Base-by-base conservation (phyloP, 2,797 vertebrate species). In the Tauraco hartlaubi region DNA sequence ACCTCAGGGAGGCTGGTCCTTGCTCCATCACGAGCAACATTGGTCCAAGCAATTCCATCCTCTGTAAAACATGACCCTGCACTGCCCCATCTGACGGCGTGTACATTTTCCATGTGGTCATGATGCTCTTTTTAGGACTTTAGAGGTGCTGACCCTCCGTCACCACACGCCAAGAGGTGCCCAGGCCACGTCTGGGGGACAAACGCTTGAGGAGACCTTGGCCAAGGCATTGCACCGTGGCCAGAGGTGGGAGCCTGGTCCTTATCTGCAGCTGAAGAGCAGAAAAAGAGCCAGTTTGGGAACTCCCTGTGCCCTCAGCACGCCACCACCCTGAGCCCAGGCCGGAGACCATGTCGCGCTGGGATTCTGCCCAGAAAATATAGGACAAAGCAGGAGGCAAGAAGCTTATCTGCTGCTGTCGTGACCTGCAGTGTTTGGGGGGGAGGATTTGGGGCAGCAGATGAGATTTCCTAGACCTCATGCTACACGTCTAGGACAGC, bases 401-500 rank as follows among this genome's bases (percentile, higher is more conserved):
- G 55, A 79, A 68, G 72, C 54, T 68, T 90, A 59, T 49, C 74
- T 79, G 82, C 35, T 61, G 63, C 51, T 83, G 46, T 48, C 8
- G 0, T 61, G 62, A 76, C 29, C 82, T 91, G 26, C 35, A 29
- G 75, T 22, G 26, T 55, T 85, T 88, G 58, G 17, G 55, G 54
- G 56, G n/a, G 3, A 89, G 67, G 68, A 91, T 83, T 22, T 92
- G 78, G 82, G 79, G 63, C 37, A 85, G 61, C 89, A 95, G 79
- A 78, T 79, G 66, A 64, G 58, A 83, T 55, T 90, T 92, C 51
- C 92, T 26, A 62, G 93, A 63, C 79, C 52, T 78, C 1, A 1
- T 74, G n/a, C 66, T 92, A 41, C 54, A 9, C 2, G 19, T 10
- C 52, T 43, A 54, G 16, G 61, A 51, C 0, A 1, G 25, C 41